A percentile compares a stretch with the other conserved stretches of the same genome.
Conservation (phyloP, 2,113 vertebrate genomes). For the Pavo muticus region DNA sequence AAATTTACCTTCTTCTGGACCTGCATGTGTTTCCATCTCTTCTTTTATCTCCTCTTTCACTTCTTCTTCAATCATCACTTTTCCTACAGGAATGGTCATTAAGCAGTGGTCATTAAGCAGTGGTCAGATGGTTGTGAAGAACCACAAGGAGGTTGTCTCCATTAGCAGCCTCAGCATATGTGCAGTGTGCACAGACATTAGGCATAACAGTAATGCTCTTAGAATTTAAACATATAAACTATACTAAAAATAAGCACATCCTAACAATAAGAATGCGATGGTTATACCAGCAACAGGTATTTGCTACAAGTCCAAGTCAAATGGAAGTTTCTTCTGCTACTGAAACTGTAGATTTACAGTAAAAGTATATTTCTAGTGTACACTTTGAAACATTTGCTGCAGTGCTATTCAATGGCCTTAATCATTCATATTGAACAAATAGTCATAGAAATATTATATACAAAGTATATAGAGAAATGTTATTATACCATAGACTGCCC, state of each 20-base stretch:
- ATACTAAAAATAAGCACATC: not conserved
- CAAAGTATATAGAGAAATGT: not conserved
- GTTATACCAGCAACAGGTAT: not conserved
- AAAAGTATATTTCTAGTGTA: not conserved
- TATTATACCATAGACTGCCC: not conserved
- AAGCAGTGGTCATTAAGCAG: not conserved
- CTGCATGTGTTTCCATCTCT: slow-evolving; percentile 88
- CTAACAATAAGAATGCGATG: not conserved
- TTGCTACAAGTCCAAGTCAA: not conserved
- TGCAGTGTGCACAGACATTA: not conserved
- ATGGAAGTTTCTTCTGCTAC: not conserved
- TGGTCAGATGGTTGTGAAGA: not conserved
- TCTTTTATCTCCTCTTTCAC: slow-evolving; percentile 91
- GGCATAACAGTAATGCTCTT: not conserved
- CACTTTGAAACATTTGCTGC: not conserved
- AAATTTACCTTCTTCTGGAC: slow-evolving; percentile 89
- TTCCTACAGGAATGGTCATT: slow-evolving; percentile 79
- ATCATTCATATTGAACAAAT: not conserved
- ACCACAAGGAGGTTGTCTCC: fast-evolving
- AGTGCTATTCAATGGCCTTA: not conserved
- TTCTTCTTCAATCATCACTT: slow-evolving; percentile 91
- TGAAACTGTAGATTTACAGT: not conserved
- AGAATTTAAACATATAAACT: not conserved
- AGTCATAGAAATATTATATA: not conserved
- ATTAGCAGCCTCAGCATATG: not conserved